A percentile compares a stretch with the other conserved stretches of the same genome.
These are phyloP conservation scores for Neodontobutis hainanensis DNA, from an alignment of 2,113 vertebrate genomes.

Conservation along the genomic window DNA sequence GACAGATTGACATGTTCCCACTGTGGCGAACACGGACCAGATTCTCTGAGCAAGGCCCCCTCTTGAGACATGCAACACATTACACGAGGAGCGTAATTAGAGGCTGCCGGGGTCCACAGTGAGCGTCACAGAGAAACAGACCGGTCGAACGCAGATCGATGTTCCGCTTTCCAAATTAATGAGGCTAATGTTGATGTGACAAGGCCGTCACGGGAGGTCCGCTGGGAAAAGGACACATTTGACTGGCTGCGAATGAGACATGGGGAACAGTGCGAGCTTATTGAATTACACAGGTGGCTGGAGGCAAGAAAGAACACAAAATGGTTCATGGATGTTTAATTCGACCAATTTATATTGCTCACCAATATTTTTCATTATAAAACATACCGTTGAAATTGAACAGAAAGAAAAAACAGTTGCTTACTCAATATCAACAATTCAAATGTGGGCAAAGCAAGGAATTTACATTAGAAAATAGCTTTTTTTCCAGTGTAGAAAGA, in stretches of 20 bases:
- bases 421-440: constrained; percentile 73
- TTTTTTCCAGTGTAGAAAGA: constrained; percentile 62
- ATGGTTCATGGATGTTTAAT: constrained; percentile 70
- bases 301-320: constrained; percentile 3
- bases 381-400: constrained; percentile 76
- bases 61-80: constrained; percentile 52
- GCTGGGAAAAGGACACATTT: constrained; percentile 26
- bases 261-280: constrained; percentile 5
- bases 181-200: constrained; percentile 68
- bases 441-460: constrained; percentile 41
- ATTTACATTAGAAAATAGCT: constrained; percentile 73
- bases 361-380: constrained; percentile 74
- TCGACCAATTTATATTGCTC: constrained; percentile 73
- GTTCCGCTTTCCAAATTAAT: constrained; percentile 68
- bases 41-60: constrained; percentile 40
- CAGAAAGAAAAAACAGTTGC: constrained; percentile 67
- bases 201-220: constrained; percentile 27
- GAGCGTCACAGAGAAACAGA: constrained; percentile 40
- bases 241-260: constrained; percentile 8
- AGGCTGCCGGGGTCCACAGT: constrained; percentile 30
- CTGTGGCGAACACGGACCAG: constrained; percentile 36
- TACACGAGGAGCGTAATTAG: constrained; percentile 55
- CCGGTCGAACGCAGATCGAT: constrained; percentile 58
- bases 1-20: constrained; percentile 68
- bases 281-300: constrained; percentile 12